Evolutionary conservation across 2,797 vertebrate species (phyloP), one percentile per base, ranked within the genome.

Genomic region (Strix occidentalis): DNA sequence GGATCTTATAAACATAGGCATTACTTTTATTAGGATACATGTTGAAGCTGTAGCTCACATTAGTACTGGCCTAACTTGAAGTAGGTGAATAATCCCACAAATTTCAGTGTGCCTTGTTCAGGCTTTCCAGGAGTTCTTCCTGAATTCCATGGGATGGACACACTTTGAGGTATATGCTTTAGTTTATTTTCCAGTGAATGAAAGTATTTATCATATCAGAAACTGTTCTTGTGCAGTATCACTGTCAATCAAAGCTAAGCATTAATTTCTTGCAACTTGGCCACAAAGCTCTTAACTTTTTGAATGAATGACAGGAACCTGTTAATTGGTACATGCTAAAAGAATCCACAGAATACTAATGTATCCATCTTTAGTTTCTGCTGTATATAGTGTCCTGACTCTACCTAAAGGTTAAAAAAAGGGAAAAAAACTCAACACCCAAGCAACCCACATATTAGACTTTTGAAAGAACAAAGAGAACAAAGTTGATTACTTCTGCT

Each of bases 361-460:
- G 56, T 68, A 33, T 61, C 54, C 15, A 5, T 43, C 31, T 45
- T 41, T 54, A 41, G 50, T 57, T 74, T 74, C 72, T 68, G 19
- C 26, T 69, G 5, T 35, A 33, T n/a, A 54, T 77, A 82, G 61
- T 4, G 60, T 29, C 28, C 39, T 54, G 31, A n/a, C 17, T 57
- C 77, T 66, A n/a, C 46, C 20, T 50, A 31, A 51, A 70, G 29
- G 33, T 63, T 76, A 70, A 51, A 70, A 70, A 37, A 81, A 21
- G 1, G 2, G 2, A 4, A 29, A 45, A 45, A 74, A 29, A 5
- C 3, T 2, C 14, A n/a, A 35, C 35, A 54, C 48, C 18, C 31
- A 23, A 48, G 8, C 21, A 51, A 17, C 26, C 21, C 60, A 48
- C 25, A 9, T 43, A 60, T 3, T 48, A 29, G 51, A 8, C 56